Evolutionary conservation across 2,888 invertebrate genomes (phyloP), one percentile per base, ranked within the genome.

Genomic region (Drepana falcataria): DNA sequence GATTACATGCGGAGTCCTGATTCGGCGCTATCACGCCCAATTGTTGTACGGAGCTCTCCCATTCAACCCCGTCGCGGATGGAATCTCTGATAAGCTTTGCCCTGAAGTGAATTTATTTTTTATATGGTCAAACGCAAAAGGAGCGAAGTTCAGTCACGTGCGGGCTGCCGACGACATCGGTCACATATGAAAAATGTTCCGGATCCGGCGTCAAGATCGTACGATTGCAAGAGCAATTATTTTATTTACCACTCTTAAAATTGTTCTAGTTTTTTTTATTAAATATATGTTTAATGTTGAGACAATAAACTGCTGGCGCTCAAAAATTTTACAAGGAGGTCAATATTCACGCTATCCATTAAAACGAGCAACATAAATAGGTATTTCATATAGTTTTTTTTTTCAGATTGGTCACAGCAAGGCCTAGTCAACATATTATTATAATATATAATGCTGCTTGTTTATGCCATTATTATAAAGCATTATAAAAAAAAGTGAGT

Each of bases 51-150:
- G 71, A 67, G 60, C 68, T 66, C 69, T 68, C 63, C 76, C 66
- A 78, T 82, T 82, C 74, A 76, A 68, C 53, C 56, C 64, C 62
- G 61, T 63, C 72, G 77, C 71, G 74, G 67, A 57, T 69, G 62
- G 81, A 83, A 85, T 83, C 61, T 65, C 63, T 71, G 79, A 85
- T 84, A 80, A 73, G 75, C 72, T 73, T 72, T 70, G 64, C 63
- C 65, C 66, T 68, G 58, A 63, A 71, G 63, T 65, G 63, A 78
- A 75, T 77, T 72, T 64, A 66, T 81, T 75, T 77, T 73, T 63
- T 73, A 63, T 51, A 51, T 66, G 65, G 66, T 68, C 64, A 69
- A 65, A 65, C 66, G 66, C 56, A 64, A 64, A 61, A 58, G 62
- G 55, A 66, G 57, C 52, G 58, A 68, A 80, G 76, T 73, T 73